Evolutionary conservation across 37 sponge, comb jelly and placozoan species (phyloP).

Genomic region (Trichoplax adhaerens): DNA sequence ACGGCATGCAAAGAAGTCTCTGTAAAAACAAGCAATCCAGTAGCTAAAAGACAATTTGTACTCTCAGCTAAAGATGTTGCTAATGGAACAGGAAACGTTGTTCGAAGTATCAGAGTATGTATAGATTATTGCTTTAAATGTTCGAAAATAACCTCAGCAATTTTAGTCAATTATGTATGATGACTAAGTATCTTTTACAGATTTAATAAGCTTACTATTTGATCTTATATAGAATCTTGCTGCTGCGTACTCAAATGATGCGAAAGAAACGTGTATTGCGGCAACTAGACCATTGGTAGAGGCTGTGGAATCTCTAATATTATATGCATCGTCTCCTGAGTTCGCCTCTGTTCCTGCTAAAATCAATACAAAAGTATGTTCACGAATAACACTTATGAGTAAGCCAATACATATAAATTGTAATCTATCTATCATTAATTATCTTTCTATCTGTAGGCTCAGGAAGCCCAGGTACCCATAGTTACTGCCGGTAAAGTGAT

Average conservation of each 20-base stretch:
- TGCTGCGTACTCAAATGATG: no score
- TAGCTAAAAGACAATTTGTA: slow-evolving; percentile 97
- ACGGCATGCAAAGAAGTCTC: slow-evolving; percentile 89
- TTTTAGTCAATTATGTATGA: no score
- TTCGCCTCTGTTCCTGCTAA: slow-evolving; percentile 81
- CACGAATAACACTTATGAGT: background rate
- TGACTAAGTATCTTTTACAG: no score
- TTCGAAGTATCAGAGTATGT: slow-evolving; percentile 57
- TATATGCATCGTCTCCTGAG: slow-evolving; percentile 88
- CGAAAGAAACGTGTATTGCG: slow-evolving; percentile 52
- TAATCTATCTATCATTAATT: slow-evolving; percentile 5
- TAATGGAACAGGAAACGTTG: slow-evolving; percentile 66
- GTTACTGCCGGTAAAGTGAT: slow-evolving; percentile 50
- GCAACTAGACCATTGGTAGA: slow-evolving; percentile 77
- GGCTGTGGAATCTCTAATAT: slow-evolving; percentile 82
- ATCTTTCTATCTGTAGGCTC: slow-evolving; percentile 19
- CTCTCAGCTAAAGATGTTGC: slow-evolving; percentile 92
- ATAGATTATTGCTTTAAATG: no score
- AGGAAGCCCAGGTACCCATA: slow-evolving; percentile 17
- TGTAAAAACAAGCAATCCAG: slow-evolving; percentile 75
- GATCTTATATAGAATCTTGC: no score
- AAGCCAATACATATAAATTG: background rate
- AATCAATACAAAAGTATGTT: slow-evolving; percentile 59
- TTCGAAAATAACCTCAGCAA: no score
- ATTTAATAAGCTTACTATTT: no score